Evolutionary conservation across 2,113 vertebrate species (phyloP), one percentile per base, ranked within the genome.

Genomic region (Megaleporinus macrocephalus): DNA sequence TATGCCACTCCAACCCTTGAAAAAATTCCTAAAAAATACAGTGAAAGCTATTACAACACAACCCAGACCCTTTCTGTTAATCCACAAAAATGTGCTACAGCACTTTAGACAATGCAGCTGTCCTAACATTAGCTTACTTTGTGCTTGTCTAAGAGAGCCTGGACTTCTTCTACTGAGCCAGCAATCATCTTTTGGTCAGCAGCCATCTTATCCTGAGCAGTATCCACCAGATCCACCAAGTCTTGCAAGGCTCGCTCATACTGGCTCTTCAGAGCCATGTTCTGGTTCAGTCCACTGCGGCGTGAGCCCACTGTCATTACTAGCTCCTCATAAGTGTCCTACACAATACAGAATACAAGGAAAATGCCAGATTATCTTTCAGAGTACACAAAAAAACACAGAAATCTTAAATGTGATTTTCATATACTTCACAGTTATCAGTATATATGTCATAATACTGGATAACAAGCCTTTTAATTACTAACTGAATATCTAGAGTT

Each of bases 281-380:
- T 96, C 78, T 97, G 97, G 88, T 98, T 98, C 79, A 99, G 90
- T 2, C 95, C 94, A 76, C 95, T 97, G 24, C 94, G 93, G 20
- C 96, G 94, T 66, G 96, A 95, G 80, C 94, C 95, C 86, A 98
- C 93, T 78, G 95, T 94, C 87, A 95, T 90, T 87, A 96, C 89
- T 66, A 99, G 87, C 69, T 99, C 97, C 83, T 99, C 98, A 9
- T 98, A 98, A 13, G 93, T 95, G 89, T 98, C 97, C 98, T 99
- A 41, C 26, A 33, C n/a, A 74, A 10, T 65, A 73, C 6, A 30
- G 13, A 9, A 79, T 33, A 13, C 1, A 82, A n/a, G 20, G 41
- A 24, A 47, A 71, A 30, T 57, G 12, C 55, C 26, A 68, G 6
- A 30, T 15, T 2, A 65, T 30, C 62, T 16, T 65, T 30, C 62